Evolutionary conservation across 2,113 vertebrate genomes (phyloP).

Genomic region (Nansenia antarctica): DNA sequence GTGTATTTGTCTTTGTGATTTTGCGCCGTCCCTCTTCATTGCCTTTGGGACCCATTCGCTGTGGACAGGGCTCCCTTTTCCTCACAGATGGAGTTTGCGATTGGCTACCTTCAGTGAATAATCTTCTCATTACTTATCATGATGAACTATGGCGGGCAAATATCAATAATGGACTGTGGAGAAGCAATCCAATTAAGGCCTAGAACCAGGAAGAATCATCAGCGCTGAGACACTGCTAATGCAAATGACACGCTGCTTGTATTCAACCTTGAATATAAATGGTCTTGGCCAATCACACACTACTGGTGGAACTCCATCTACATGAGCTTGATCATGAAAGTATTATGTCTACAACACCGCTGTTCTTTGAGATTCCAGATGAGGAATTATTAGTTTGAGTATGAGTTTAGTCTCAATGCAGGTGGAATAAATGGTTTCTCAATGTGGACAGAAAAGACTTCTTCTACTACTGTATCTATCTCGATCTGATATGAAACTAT

Average conservation of each 20-base stretch:
- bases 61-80: constrained; percentile 50
- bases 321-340: constrained; percentile 57
- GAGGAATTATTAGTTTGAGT: too few relatives aligned
- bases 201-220: constrained; percentile 77
- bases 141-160: constrained; percentile 79
- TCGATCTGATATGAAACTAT: too few relatives aligned
- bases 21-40: constrained; percentile 14
- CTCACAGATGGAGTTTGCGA: constrained; percentile 71
- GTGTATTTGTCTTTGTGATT: constrained; percentile 35
- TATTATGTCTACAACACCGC: constrained; percentile 26
- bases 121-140: constrained; percentile 82
- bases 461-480: too few relatives aligned
- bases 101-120: constrained; percentile 76
- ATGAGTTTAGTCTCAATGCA: background rate
- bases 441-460: too few relatives aligned
- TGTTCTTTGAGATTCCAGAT: constrained; percentile 28
- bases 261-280: constrained; percentile 77
- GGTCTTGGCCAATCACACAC: constrained; percentile 48
- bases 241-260: constrained; percentile 72
- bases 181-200: constrained; percentile 80
- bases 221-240: constrained; percentile 76
- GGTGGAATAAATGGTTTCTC: constrained; percentile 8
- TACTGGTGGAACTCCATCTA: constrained; percentile 62
- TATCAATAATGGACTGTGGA: constrained; percentile 79
- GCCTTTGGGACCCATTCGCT: constrained; percentile 32